Conservation (phyloP, 2,797 vertebrate genomes). For the Danionella dracula region DNA sequence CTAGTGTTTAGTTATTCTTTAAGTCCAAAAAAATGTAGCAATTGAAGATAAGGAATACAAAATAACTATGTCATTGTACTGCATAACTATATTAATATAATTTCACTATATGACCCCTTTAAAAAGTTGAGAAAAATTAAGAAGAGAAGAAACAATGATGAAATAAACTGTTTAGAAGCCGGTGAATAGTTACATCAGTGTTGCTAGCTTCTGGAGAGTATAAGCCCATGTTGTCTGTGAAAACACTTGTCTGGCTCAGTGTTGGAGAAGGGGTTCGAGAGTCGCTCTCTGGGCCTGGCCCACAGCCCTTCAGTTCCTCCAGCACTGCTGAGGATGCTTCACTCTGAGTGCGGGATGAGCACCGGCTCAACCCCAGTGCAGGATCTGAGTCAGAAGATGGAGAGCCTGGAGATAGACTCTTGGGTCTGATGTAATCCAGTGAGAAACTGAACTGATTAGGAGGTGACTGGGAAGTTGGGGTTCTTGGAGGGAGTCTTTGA, state of each 20-base stretch:
- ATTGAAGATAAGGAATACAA: too few species aligned
- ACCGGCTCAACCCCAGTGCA: conserved; percentile 41
- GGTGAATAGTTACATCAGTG: conserved; percentile 66
- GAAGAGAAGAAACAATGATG: background rate
- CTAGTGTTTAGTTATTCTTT: too few species aligned
- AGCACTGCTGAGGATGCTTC: conserved; percentile 64
- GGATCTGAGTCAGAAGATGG: conserved; percentile 25
- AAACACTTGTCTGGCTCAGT: conserved; percentile 64
- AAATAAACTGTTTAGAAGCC: background rate
- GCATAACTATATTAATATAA: background rate
- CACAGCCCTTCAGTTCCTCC: conserved; percentile 64
- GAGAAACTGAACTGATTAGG: conserved; percentile 47
- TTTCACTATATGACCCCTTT: background rate
- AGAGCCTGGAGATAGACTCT: conserved; percentile 41
- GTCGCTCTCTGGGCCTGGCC: conserved; percentile 58
- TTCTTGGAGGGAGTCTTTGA: conserved; percentile 59
- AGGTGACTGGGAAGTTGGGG: conserved; percentile 49
- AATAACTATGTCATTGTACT: too few species aligned
- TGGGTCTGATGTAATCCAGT: conserved; percentile 50
- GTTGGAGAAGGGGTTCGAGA: conserved; percentile 70
- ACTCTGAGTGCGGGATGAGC: conserved; percentile 58
- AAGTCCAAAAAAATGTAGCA: too few species aligned
- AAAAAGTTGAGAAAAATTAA: background rate
- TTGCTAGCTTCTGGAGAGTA: conserved; percentile 56
- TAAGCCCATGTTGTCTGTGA: conserved; percentile 64